A percentile compares a stretch with the other conserved stretches of the same genome.
phyloP scores from a whole-genome alignment of 2,113 vertebrate species.

The Brachyhypopomus gauderio region DNA sequence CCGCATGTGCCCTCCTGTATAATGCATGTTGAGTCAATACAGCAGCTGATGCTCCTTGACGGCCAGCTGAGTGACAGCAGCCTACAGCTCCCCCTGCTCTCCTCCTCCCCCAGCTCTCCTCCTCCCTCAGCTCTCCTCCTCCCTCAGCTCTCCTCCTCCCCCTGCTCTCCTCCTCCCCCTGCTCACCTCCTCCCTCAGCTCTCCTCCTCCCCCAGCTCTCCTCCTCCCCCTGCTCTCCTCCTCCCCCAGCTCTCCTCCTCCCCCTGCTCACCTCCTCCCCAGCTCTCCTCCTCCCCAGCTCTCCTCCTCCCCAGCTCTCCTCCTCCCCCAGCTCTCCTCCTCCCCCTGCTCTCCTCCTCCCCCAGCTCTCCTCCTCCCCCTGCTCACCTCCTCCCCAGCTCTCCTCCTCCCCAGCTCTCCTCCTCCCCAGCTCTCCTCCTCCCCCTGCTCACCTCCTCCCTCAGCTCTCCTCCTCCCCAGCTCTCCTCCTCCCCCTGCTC shows the following conservation, averaged over 20 bases:
- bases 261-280: neutral
- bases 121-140: neutral
- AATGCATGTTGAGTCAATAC: constrained; percentile 69
- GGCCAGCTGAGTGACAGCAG: constrained; percentile 56
- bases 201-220: neutral
- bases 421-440: neutral
- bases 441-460: neutral
- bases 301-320: neutral
- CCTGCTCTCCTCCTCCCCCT: neutral
- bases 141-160: neutral
- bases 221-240: neutral
- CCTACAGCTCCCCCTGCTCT: constrained; percentile 3
- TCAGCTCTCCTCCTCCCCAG: neutral
- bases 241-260: neutral
- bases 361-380: neutral
- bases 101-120: neutral
- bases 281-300: neutral
- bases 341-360: neutral
- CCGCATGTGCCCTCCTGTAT: constrained; percentile 67
- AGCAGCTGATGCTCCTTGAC: constrained; percentile 60
- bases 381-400: neutral
- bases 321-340: neutral
- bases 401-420: neutral
- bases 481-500: neutral
- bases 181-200: neutral